Conservation (phyloP, 2,797 vertebrate genomes). For the Muraenolepis orangiensis region DNA sequence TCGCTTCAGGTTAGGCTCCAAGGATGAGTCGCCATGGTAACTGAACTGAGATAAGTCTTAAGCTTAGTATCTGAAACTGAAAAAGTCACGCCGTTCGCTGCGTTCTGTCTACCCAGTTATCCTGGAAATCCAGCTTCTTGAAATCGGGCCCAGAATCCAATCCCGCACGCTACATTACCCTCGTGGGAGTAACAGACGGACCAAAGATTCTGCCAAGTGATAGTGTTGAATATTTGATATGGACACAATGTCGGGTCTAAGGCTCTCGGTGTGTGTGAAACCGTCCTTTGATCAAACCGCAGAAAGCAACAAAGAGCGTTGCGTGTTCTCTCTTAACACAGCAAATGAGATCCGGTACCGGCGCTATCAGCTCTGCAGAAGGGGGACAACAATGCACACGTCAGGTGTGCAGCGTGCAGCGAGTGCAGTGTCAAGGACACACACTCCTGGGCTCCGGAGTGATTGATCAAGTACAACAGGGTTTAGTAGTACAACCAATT, state of each 20-base stretch:
- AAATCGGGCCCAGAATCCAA: background rate
- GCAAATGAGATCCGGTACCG: background rate
- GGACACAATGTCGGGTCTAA: background rate
- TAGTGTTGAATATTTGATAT: constrained; percentile 2
- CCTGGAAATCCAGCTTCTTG: no score
- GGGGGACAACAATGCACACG: background rate
- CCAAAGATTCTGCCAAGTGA: background rate
- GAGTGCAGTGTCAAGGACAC: constrained; percentile 54
- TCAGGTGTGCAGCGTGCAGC: background rate
- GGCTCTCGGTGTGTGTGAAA: background rate
- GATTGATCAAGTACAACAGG: constrained; percentile 21
- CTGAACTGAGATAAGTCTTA: no score
- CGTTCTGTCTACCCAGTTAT: no score
- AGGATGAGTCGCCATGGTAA: no score
- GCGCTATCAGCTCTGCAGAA: background rate
- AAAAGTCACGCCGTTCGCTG: no score
- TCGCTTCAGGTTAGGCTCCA: no score
- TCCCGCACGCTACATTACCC: background rate
- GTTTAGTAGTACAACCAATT: constrained; percentile 51
- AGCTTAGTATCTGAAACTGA: no score
- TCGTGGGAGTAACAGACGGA: background rate
- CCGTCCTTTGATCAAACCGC: background rate
- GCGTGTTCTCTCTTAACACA: background rate
- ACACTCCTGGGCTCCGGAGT: constrained; percentile 39
- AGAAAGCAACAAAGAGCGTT: background rate